Base-by-base conservation (phyloP, 2,888 invertebrate species). In the Thymelicus sylvestris region DNA sequence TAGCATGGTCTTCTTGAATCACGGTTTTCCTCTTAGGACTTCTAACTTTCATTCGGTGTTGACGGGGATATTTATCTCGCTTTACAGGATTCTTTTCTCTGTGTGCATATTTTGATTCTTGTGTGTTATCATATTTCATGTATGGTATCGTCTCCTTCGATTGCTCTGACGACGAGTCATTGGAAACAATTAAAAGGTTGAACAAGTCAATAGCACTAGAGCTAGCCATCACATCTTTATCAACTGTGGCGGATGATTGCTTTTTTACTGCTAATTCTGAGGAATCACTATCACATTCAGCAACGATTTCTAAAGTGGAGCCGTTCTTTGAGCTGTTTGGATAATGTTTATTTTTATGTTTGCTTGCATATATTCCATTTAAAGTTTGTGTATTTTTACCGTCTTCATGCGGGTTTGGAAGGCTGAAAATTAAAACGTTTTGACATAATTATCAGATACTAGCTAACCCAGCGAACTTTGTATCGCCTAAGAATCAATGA, bases 1-100 rank as follows among this genome's bases (percentile, higher is more conserved):
- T 75, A 65, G 44, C 44, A 57, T 64, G 77, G n/a, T 77, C 77
- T 66, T 86, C 86, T 13, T 79, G 67, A 7, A 78, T 73, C 10
- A 78, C 62, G 5, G 80, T 73, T 50, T 83, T 83, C 3, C 88
- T 83, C 76, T 84, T 91, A 1, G 90, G 91, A 76, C 90, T 92
- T 73, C 92, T 84, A 0, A 92, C 90, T 84, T 90, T 90, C 7
- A 88, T 80, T 24, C 90, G 83, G 71, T 92, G 92, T 73, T 87
- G 86, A 10, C 82, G 81, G 0, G 82, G 82, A 71, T 83, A 71
- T 72, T 84, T 90, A 1, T 90, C 87, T 64, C 82, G 78, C 63
- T 81, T 81, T 13, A 72, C 31, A 0, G 80, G 77, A 47, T 81
- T 75, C 73, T 75, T 80, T 24, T 87, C 86, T 72, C 77, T 80